Percentiles rank a stretch among this genome's conserved stretches.
These are phyloP conservation scores for Thymallus thymallus DNA, from an alignment of 2,113 vertebrate species.

Conservation along the genomic window DNA sequence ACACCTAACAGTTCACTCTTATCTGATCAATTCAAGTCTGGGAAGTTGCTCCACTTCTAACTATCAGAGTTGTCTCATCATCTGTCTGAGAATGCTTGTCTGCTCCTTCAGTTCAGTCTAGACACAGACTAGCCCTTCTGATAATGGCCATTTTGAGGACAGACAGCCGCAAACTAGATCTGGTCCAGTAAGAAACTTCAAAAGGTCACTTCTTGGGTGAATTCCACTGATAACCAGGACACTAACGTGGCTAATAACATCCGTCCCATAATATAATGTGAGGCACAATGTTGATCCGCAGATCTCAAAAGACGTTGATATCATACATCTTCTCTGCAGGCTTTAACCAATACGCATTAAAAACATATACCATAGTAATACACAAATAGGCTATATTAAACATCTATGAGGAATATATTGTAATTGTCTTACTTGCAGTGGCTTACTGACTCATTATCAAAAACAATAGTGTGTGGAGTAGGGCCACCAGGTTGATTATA, in stretches of 20 bases:
- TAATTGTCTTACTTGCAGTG: too few species aligned
- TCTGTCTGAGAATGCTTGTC: neutral
- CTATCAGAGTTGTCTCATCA: neutral
- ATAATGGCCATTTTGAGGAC: neutral
- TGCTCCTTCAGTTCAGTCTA: neutral
- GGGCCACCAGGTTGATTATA: constrained; percentile 10
- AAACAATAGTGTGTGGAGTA: neutral
- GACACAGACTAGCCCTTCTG: neutral
- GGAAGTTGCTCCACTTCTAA: neutral
- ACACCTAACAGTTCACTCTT: too few species aligned
- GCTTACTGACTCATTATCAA: too few species aligned
- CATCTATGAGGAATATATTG: too few species aligned
- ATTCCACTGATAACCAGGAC: constrained; percentile 12
- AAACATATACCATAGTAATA: too few species aligned
- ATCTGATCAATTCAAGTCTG: too few species aligned
- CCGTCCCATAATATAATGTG: neutral
- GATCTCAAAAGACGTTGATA: neutral
- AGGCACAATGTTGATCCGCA: neutral
- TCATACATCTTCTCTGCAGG: too few species aligned
- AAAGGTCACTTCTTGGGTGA: constrained; percentile 4
- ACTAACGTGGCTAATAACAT: constrained; percentile 10
- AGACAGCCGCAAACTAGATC: neutral
- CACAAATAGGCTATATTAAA: too few species aligned
- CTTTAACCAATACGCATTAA: too few species aligned
- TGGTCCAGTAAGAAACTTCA: constrained; percentile 12